Base-by-base conservation (phyloP, 2,888 invertebrate species). In the Drosophila anceps region DNA sequence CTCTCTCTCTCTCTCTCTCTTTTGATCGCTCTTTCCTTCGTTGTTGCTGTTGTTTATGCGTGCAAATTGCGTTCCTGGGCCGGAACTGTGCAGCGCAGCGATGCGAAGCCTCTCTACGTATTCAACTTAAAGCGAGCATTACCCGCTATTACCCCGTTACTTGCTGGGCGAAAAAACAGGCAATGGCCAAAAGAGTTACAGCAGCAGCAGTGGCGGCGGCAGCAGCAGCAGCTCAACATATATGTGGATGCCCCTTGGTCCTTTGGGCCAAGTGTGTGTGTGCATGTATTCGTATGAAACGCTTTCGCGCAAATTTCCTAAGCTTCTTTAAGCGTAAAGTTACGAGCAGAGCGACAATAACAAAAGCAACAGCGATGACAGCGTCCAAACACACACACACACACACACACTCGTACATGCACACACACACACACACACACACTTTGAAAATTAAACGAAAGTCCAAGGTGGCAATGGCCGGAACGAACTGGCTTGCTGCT, bases 111-210 rank as follows among this genome's bases (percentile, higher is more conserved):
- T 73, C 55, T 73, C 55, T 57, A 60, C 65, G 62, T 60, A 66
- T 65, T 84, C 79, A 84, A 76, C 89, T 73, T 73, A 78, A 87
- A 88, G 84, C 88, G 79, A 62, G 66, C 85, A 84, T 84, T 89
- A 87, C 90, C 85, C 76, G 82, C 79, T 76, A 89, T 89, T 84
- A 84, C 90, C 72, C 88, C 90, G 84, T 83, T 83, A 80, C 77
- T 77, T 82, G 73, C 54, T 50, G 73, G 20, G 51, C 51, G 37
- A 51, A 69, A 77, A 79, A 62, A 65, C 67, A 62, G 76, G 80
- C 69, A 63, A 57, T 67, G 61, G 65, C 81, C 76, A 79, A 74
- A 69, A 62, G 74, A 76, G 74, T 64, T 73, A 69, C 74, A 78
- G 43, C 18, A 46, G 48, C 10, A 29, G 29, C 9, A 10, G 46